These are phyloP conservation scores for Oceanites oceanicus DNA, from an alignment of 2,113 vertebrate species.

Conservation along the genomic window DNA sequence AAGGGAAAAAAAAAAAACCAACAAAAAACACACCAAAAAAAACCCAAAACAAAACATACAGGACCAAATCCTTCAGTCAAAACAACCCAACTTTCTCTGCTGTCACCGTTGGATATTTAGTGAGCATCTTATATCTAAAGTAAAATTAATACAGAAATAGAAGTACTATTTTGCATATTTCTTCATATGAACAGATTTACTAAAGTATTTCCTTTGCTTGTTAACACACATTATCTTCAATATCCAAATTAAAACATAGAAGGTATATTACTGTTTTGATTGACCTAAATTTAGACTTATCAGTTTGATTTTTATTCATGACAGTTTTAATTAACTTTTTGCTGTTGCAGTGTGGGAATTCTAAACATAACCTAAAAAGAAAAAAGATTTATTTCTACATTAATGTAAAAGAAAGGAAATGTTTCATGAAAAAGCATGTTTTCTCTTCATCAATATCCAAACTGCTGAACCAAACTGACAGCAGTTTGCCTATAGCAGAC, in stretches of 20 bases:
- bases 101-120: background rate
- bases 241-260: conserved; percentile 8
- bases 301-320: conserved; percentile 29
- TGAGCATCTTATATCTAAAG: background rate
- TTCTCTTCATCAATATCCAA: conserved; percentile 10
- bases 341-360: background rate
- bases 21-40: too few species aligned
- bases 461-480: conserved; percentile 26
- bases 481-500: background rate
- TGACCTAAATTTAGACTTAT: conserved; percentile 8
- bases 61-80: background rate
- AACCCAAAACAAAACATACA: background rate
- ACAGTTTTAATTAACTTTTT: conserved; percentile 23
- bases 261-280: conserved; percentile 13
- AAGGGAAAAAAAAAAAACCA: background rate
- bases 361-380: background rate
- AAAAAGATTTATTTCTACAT: background rate
- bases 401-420: background rate
- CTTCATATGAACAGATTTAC: background rate
- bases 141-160: background rate
- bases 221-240: conserved; percentile 6
- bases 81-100: background rate
- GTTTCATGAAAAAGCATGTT: background rate
- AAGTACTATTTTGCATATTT: background rate
- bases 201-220: background rate